These are phyloP conservation scores for Colletes latitarsis DNA, from an alignment of 1,140 invertebrate species.

Conservation along the genomic window DNA sequence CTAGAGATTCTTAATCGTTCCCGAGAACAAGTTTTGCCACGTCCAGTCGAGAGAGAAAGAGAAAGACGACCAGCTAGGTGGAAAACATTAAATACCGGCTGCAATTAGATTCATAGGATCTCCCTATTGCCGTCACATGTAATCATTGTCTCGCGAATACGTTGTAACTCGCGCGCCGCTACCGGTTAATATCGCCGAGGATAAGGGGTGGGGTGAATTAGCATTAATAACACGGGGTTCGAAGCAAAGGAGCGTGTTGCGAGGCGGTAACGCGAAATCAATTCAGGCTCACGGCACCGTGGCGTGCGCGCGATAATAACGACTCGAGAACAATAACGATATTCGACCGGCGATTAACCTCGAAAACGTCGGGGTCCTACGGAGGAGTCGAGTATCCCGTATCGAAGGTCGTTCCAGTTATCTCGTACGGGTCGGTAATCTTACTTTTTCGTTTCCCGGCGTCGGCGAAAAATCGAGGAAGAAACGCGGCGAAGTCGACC, in stretches of 20 bases:
- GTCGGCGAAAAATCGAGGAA: neutral
- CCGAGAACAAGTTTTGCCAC: constrained; percentile 32
- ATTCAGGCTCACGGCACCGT: neutral
- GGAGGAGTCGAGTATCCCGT: no score
- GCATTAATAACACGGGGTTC: constrained; percentile 19
- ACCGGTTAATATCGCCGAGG: neutral
- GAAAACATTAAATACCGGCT: constrained; percentile 58
- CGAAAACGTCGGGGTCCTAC: neutral
- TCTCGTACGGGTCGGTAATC: constrained; percentile 28
- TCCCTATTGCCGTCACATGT: neutral
- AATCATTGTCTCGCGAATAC: constrained; percentile 41
- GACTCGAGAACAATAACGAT: constrained; percentile 17
- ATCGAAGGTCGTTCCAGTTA: neutral
- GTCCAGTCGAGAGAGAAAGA: neutral
- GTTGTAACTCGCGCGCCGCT: constrained; percentile 13
- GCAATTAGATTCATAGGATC: constrained; percentile 63
- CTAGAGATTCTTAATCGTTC: constrained; percentile 62
- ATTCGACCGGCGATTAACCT: constrained; percentile 4
- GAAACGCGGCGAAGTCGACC: constrained; percentile 38
- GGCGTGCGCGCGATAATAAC: constrained; percentile 31
- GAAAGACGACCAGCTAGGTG: constrained; percentile 16
- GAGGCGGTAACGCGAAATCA: constrained; percentile 32
- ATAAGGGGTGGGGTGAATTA: neutral
- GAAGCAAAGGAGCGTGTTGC: constrained; percentile 5
- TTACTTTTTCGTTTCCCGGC: neutral